Evolutionary conservation across 2,888 invertebrate genomes (phyloP), one percentile per base, ranked within the genome.

Genomic region (Elysia crispata): DNA sequence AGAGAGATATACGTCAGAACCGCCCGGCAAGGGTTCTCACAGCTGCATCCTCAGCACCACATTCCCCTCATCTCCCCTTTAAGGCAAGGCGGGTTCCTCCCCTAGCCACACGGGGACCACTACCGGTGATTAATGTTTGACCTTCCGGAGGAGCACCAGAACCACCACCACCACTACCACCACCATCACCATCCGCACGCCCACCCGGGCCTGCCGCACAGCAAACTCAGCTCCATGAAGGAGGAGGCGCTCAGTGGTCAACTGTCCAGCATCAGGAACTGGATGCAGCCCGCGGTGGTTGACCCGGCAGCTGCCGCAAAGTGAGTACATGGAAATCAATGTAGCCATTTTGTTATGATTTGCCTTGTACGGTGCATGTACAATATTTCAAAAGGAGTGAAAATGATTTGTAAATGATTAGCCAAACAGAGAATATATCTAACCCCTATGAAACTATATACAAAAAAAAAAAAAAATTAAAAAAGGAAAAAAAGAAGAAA

Each of bases 241-340:
- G 90, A 89, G 79, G 90, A 90, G 85, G 86, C 86, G 1, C 85
- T 88, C 28, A 84, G 86, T n/a, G 82, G 86, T 20, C 87, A 88
- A 78, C 81, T 85, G 78, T 85, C 87, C 75, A 84, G 89, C 69
- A 90, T 91, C n/a, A 83, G 91, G 79, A 91, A 90, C 86, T 91
- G 91, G 91, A 91, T 91, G 91, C 91, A 91, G 85, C 90, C 91
- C 33, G 87, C 90, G 11, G 89, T 88, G 73, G 88, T 91, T 23
- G 89, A 89, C 83, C 89, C 88, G 81, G 87, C 81, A 57, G 81
- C 85, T 69, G 41, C 41, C n/a, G 80, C 76, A 54, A 80, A 80
- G 80, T 80, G 73, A 80, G 80, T 76, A 64, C 15, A 15, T 30
- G 1, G n/a, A n/a, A n/a, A n/a, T n/a, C n/a, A n/a, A n/a, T n/a